phyloP scores from a whole-genome alignment of 2,888 invertebrate genomes.

The Lepidocyrtinus sp. region DNA sequence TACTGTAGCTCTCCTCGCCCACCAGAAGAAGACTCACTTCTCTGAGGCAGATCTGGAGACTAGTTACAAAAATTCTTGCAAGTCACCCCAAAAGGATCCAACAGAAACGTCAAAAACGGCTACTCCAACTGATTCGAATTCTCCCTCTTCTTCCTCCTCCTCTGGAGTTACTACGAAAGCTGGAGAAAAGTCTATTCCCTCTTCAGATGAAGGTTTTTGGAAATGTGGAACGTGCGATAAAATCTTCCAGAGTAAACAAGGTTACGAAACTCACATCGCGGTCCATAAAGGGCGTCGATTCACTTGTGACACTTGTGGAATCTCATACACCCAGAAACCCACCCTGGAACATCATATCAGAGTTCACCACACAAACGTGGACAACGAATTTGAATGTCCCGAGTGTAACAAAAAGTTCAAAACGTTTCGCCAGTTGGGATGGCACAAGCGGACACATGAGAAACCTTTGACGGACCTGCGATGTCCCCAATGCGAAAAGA shows the following conservation, averaged over 20 bases:
- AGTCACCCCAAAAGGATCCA: no score
- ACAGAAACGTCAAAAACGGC: not conserved
- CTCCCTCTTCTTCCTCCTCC: not conserved
- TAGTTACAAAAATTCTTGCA: no score
- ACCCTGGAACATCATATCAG: slow-evolving; percentile 63
- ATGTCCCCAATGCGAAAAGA: slow-evolving; percentile 64
- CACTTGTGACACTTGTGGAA: slow-evolving; percentile 77
- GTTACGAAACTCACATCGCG: slow-evolving; percentile 74
- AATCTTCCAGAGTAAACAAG: slow-evolving; percentile 73
- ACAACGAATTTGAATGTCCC: slow-evolving; percentile 72
- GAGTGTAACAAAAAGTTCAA: slow-evolving; percentile 75
- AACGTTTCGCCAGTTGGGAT: slow-evolving; percentile 60
- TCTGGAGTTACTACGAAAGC: not conserved
- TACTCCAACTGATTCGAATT: not conserved
- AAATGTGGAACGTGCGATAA: slow-evolving; percentile 57
- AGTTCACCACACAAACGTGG: slow-evolving; percentile 56
- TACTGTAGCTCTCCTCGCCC: slow-evolving; percentile 48
- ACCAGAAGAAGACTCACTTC: slow-evolving; percentile 52
- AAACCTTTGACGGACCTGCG: slow-evolving; percentile 50
- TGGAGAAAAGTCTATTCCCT: no score
- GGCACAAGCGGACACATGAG: slow-evolving; percentile 63
- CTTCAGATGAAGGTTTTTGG: slow-evolving; percentile 45
- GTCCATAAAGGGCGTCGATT: slow-evolving; percentile 72
- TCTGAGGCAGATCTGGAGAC: not conserved
- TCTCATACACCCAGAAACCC: slow-evolving; percentile 75